Percentiles rank a stretch among this genome's conserved stretches.
These are phyloP conservation scores for Callipepla californica DNA, from an alignment of 2,113 vertebrate genomes.

Conservation along the genomic window DNA sequence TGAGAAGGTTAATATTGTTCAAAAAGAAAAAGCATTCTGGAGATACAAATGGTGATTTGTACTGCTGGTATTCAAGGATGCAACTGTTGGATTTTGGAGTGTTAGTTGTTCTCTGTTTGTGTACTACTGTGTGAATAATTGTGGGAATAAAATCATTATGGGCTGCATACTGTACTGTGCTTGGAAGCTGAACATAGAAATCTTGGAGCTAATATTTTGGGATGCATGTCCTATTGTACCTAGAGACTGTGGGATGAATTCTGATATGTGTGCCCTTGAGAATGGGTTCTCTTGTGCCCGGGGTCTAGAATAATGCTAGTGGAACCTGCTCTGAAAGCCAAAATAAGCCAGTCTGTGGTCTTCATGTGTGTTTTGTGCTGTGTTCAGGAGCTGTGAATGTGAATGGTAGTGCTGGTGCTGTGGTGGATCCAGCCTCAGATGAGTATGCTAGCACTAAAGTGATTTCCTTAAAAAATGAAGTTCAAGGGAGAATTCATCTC, in stretches of 20 bases:
- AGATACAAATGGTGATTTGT: neutral
- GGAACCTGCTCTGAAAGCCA: slow-evolving; percentile 18
- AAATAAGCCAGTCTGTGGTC: neutral
- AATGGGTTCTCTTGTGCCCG: neutral
- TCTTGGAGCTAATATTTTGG: neutral
- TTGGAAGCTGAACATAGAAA: neutral
- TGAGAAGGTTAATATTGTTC: neutral
- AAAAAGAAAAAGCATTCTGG: neutral
- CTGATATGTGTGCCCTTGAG: slow-evolving; percentile 24
- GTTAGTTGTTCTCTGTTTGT: neutral
- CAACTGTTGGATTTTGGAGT: neutral
- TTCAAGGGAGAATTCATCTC: neutral
- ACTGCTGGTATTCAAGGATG: neutral
- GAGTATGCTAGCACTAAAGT: neutral
- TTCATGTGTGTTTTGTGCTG: neutral
- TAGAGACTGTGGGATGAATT: neutral
- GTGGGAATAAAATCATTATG: slow-evolving; percentile 1
- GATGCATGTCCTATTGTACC: neutral
- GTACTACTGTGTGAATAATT: neutral
- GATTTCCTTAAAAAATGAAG: neutral
- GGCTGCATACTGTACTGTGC: fast-evolving
- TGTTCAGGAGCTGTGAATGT: neutral
- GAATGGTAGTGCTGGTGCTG: neutral
- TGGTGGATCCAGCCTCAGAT: neutral
- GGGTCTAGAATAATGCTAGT: neutral